Evolutionary conservation across 2,797 vertebrate genomes (phyloP), one percentile per base, ranked within the genome.

Genomic region (Falco naumanni): DNA sequence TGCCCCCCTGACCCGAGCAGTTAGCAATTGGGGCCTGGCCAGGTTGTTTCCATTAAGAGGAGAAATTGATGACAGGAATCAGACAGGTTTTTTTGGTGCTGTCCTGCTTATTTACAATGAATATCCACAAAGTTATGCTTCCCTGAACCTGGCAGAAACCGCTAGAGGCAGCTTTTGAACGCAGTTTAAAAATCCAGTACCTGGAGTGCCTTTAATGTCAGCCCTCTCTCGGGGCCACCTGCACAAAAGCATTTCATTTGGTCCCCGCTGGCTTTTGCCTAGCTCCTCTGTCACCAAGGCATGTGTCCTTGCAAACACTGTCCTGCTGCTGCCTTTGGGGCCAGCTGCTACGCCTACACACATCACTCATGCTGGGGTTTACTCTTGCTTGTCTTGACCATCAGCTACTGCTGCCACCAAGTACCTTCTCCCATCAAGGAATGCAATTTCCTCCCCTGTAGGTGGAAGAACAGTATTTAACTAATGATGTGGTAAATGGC

Each of bases 31-130:
- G 60, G 60, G 17, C 57, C 83, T 25, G 6, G 84, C 81, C 95
- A 95, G 65, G 33, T 51, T 93, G 51, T 68, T 95, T 91, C 68
- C 81, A 80, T 92, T 94, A 85, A 54, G 68, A 75, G 41, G 4
- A 89, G 11, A 85, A 92, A 87, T 1, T 80, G 74, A 90, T 92
- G 84, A 64, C 74, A 85, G 61, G 34, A 89, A 77, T 83, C 15
- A 31, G 56, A 53, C 18, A 69, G 57, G 1, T 6, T 20, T 56
- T 91, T 92, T 95, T 87, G 18, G 26, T 82, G 57, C 77, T 60
- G 29, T 70, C 56, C 60, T 90, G 41, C 33, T 89, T 92, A 89
- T 95, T 95, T 95, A 87, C 56, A 66, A 37, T 1, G 8, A 68
- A 68, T 82, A 90, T 60, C 28, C 4, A 1, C 43, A 43, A 84